Base-by-base conservation (phyloP, 2,113 vertebrate species). In the Pampusana beccarii region DNA sequence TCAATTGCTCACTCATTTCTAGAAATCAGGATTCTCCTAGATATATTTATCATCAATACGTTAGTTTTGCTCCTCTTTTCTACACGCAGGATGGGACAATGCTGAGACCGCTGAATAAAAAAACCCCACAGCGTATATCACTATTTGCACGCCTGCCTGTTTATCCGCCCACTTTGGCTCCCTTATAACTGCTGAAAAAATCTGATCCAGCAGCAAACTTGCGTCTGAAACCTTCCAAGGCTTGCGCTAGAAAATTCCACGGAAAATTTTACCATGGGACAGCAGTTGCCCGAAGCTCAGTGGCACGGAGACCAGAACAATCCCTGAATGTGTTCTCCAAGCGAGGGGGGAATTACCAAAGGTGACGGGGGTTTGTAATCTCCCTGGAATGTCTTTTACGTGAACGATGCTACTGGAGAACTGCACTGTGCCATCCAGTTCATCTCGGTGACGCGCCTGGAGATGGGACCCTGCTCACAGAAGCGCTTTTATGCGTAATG, bases 361-460 rank as follows among this genome's bases (percentile, higher is more conserved):
- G 82, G 86, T 93, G 91, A 50, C 12, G 5, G 60, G 44, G 54
- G 29, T 54, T 80, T 36, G 74, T 79, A 26, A 86, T 74, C 69
- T 75, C 74, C 78, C 80, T 94, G 96, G 96, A 96, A 96, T 95
- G 92, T 21, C 74, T 80, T 79, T 78, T 65, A 17, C 10, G 6
- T 80, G 89, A 95, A 57, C 0, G 58, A 51, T 58, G 85, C 66
- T 73, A 2, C 67, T 73, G 61, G 83, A 90, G 86, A 92, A 51
- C 24, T 10, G 34, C 70, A 11, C 70, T 69, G 89, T 34, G 78
- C 44, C 66, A 46, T 42, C 38, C 84, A 66, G 92, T 54, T 74
- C 75, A 58, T 82, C 73, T 48, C 1, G 0, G 44, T 78, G 53
- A 38, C 40, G 9, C 1, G 70, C 58, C 86, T 80, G 72, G 64